A percentile compares a stretch with the other conserved stretches of the same genome.
Conservation (phyloP, 1,140 invertebrate species). For the Camponotus pennsylvanicus region DNA sequence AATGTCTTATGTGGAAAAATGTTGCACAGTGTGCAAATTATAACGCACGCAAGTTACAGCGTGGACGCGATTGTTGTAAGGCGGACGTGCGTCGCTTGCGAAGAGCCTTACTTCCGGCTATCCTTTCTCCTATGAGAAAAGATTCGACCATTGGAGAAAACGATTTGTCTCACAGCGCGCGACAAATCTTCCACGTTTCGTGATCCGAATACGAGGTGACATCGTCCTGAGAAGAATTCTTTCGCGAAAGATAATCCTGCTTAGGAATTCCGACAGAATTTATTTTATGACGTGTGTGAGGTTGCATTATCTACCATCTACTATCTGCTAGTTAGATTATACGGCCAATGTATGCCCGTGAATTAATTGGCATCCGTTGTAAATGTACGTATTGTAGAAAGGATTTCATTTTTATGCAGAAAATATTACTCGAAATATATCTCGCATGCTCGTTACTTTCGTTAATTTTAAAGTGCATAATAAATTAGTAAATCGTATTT, state of each 20-base stretch:
- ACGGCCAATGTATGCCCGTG: constrained; percentile 23
- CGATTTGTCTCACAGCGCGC: constrained; percentile 62
- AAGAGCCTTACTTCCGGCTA: constrained; percentile 42
- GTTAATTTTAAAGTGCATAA: constrained; percentile 49
- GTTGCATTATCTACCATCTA: not conserved
- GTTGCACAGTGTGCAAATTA: constrained; percentile 8
- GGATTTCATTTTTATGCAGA: not conserved
- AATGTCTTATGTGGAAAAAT: not conserved
- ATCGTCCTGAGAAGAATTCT: constrained; percentile 16
- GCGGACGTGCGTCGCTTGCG: constrained; percentile 40
- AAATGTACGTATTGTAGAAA: not conserved
- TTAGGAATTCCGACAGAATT: constrained; percentile 55
- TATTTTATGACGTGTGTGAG: constrained; percentile 18
- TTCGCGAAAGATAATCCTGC: constrained; percentile 39
- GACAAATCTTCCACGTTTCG: constrained; percentile 62
- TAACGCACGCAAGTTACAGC: constrained; percentile 16
- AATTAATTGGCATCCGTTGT: constrained; percentile 31
- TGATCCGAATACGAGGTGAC: constrained; percentile 57
- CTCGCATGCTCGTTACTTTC: not conserved
- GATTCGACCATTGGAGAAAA: constrained; percentile 43
- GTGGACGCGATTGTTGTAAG: constrained; percentile 31
- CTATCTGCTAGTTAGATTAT: constrained; percentile 31
- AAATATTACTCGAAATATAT: not conserved
- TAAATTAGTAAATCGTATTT: constrained; percentile 19
- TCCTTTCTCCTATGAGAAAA: constrained; percentile 13